Evolutionary conservation across 2,797 vertebrate species (phyloP).

Genomic region (Neolamprologus multifasciatus): DNA sequence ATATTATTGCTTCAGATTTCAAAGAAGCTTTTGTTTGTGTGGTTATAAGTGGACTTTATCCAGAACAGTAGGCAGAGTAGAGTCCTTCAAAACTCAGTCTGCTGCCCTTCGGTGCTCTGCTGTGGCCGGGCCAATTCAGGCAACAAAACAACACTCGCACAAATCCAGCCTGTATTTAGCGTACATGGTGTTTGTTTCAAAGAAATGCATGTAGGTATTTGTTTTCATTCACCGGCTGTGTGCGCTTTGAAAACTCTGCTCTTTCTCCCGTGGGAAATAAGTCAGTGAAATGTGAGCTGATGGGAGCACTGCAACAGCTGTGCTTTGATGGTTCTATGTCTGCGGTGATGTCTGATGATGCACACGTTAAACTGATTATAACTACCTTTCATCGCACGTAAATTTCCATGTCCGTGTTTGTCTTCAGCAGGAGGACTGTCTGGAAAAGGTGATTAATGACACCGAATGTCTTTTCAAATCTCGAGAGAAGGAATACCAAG

Average conservation of each 20-base stretch:
- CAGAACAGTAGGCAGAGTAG: not conserved
- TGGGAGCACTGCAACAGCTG: not conserved
- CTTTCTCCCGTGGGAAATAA: not conserved
- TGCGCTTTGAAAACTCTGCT: not conserved
- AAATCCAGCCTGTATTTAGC: not conserved
- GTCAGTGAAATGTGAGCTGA: slow-evolving; percentile 45
- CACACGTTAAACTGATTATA: not conserved
- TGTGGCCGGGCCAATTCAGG: not conserved
- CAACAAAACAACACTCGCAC: not conserved
- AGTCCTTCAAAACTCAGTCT: not conserved
- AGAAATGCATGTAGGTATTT: slow-evolving; percentile 38
- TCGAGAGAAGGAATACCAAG: slow-evolving; percentile 96
- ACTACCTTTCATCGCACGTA: not conserved
- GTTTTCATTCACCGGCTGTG: slow-evolving; percentile 13
- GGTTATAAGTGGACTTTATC: not conserved
- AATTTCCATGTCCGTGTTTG: not conserved
- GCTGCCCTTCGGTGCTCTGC: slow-evolving; percentile 5
- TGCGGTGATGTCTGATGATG: not conserved
- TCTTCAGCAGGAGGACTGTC: slow-evolving; percentile 84
- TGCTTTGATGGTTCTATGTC: not conserved
- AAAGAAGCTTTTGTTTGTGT: not conserved
- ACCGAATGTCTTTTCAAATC: slow-evolving; percentile 95
- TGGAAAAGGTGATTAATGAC: slow-evolving; percentile 97
- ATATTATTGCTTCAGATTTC: not conserved
- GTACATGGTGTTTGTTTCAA: slow-evolving; percentile 32